Conservation (phyloP, 2,888 invertebrate genomes). For the Schrankia costaestrigalis region DNA sequence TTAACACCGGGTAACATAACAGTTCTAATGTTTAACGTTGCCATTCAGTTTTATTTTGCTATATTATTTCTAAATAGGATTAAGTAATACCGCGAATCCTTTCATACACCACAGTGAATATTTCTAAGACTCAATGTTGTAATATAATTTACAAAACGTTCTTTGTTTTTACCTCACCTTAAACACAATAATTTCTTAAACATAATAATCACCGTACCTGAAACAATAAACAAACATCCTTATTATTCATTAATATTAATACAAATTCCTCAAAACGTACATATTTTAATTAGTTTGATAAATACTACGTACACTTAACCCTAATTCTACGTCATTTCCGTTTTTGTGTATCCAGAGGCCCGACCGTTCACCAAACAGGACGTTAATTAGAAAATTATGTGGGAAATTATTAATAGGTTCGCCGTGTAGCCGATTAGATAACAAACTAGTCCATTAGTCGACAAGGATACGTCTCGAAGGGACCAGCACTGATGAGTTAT, state of each 20-base stretch:
- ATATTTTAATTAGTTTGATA: constrained; percentile 41
- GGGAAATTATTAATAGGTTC: constrained; percentile 77
- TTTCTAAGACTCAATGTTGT: constrained; percentile 6
- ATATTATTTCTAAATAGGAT: constrained; percentile 45
- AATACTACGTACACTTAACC: constrained; percentile 38
- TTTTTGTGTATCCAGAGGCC: constrained; percentile 55
- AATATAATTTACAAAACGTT: constrained; percentile 26
- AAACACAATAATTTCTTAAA: constrained; percentile 25
- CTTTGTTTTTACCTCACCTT: constrained; percentile 39
- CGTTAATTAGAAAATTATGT: constrained; percentile 78
- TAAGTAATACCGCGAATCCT: constrained; percentile 35
- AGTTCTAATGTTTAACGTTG: constrained; percentile 42
- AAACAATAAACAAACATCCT: constrained; percentile 59
- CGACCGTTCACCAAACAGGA: constrained; percentile 57
- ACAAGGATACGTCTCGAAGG: constrained; percentile 53
- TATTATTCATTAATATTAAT: constrained; percentile 40
- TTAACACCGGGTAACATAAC: constrained; percentile 45
- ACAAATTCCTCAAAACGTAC: constrained; percentile 32
- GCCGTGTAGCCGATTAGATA: constrained; percentile 77
- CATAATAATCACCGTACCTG: constrained; percentile 59
- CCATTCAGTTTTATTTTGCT: constrained; percentile 40
- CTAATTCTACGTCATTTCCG: constrained; percentile 62
- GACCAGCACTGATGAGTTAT: constrained; percentile 34
- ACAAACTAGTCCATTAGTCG: constrained; percentile 78
- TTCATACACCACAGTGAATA: constrained; percentile 19